Evolutionary conservation across 2,797 vertebrate genomes (phyloP), one percentile per base, ranked within the genome.

Genomic region (Sebastes paucispinis): DNA sequence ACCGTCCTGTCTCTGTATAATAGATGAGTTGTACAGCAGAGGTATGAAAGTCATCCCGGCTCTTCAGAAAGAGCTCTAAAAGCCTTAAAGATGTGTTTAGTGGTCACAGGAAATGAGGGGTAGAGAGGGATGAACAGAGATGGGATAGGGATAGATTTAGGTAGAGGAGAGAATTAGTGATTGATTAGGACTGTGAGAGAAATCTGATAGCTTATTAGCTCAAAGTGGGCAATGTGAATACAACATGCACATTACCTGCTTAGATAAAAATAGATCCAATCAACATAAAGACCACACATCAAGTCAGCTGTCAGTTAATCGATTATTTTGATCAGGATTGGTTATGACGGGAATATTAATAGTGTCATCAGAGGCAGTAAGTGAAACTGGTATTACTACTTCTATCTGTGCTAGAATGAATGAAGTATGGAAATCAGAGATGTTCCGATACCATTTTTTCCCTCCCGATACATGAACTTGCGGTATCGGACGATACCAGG

Each of bases 11-110:
- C 60, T 54, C 55, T 94, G 85, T 89, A 89, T 92, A 88, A 93
- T 93, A 89, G 70, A 93, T 93, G 80, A 86, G 75, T 73, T 64
- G 66, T 85, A 85, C 79, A 85, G 79, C 82, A 75, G 75, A 90
- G 83, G 78, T 85, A 87, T 80, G 75, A 87, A 89, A 81, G 86
- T 81, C 90, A 84, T 87, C 70, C 59, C 55, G 62, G 73, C 77
- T 70, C 75, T 80, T 67, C 34, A 83, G 72, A 81, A 89, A 82
- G 75, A 67, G 64, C 71, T 69, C 84, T 94, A 85, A 94, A 88
- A 93, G 92, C 91, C 60, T 80, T 89, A 87, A 88, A 89, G 88
- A 92, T 82, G 87, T 89, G 85, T 90, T 94, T 90, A 93, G 91
- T 85, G 90, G 90, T 87, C 88, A 83, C 80, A 87, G 89, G 89